Percentiles rank a stretch among this genome's conserved stretches.
These are phyloP conservation scores for Cloeon dipterum DNA, from an alignment of 2,888 invertebrate genomes.

Conservation along the genomic window DNA sequence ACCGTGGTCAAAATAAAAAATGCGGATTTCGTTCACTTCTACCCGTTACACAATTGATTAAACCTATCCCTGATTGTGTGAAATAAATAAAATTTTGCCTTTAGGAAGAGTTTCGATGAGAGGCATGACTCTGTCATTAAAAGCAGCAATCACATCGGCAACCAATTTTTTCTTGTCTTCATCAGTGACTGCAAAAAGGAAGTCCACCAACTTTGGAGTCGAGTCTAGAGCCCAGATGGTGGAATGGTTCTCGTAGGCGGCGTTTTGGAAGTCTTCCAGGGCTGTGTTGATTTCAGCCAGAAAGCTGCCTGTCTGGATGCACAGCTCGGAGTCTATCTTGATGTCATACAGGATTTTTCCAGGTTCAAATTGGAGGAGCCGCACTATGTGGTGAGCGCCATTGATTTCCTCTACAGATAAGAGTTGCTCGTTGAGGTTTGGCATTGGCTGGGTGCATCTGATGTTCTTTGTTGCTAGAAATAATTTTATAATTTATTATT, in stretches of 20 bases:
- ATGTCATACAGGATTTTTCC: conserved; percentile 44
- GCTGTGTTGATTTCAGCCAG: conserved; percentile 38
- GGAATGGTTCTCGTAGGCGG: conserved; percentile 36
- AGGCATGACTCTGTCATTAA: conserved; percentile 38
- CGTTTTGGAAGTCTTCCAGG: conserved; percentile 37
- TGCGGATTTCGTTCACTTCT: no score
- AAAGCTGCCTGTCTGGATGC: conserved; percentile 40
- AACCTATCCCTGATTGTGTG: no score
- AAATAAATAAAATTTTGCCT: no score
- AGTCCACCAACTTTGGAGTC: conserved; percentile 42
- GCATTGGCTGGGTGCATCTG: conserved; percentile 43
- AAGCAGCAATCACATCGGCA: conserved; percentile 33
- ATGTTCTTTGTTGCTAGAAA: conserved; percentile 31
- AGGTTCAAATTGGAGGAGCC: conserved; percentile 51
- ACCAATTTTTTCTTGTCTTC: conserved; percentile 29
- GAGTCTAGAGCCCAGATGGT: conserved; percentile 56
- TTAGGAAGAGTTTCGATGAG: conserved; percentile 30
- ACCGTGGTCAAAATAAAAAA: no score
- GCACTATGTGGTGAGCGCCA: conserved; percentile 31
- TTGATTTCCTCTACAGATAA: conserved; percentile 23
- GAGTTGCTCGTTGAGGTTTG: conserved; percentile 38
- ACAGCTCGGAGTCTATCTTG: neutral
- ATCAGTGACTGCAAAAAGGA: conserved; percentile 43
- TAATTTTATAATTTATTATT: conserved; percentile 5
- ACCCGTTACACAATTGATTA: no score